Percentiles rank a stretch among this genome's conserved stretches.
Conservation (phyloP, 2,888 invertebrate genomes). For the Uloborus plumipes region DNA sequence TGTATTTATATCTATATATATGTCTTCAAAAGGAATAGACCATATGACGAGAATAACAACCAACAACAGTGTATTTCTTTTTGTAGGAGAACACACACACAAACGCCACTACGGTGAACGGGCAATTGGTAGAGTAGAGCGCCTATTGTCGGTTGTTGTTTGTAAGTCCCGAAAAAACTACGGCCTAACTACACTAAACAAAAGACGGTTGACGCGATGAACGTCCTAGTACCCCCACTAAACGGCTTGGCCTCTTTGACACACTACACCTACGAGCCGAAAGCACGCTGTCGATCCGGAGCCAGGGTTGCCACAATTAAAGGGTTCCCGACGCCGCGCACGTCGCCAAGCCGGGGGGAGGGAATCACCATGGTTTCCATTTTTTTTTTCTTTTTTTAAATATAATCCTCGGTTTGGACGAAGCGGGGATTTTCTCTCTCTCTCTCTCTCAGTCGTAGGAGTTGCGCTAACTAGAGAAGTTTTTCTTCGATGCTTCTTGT, state of each 20-base stretch:
- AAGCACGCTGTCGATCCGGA: conserved; percentile 35
- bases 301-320: conserved; percentile 39
- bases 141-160: conserved; percentile 24
- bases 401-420: too few relatives aligned
- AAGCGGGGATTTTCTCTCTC: too few relatives aligned
- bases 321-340: conserved; percentile 17
- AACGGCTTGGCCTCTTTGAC: conserved; percentile 43
- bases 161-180: conserved; percentile 49
- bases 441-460: too few relatives aligned
- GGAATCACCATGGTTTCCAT: too few relatives aligned
- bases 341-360: conserved; percentile 5
- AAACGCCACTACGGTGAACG: too few relatives aligned
- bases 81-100: too few relatives aligned
- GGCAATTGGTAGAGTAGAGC: background rate
- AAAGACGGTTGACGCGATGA: conserved; percentile 46
- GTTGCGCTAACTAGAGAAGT: too few relatives aligned
- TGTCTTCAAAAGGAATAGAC: conserved; percentile 2
- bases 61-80: background rate
- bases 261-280: conserved; percentile 56
- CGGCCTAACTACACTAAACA: conserved; percentile 57
- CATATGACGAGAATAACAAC: conserved; percentile 8
- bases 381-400: too few relatives aligned
- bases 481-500: too few relatives aligned
- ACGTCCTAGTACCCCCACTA: conserved; percentile 54
- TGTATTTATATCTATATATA: conserved; percentile 4